Conservation (phyloP, 1,140 invertebrate genomes). For the Drosophila orosa region DNA sequence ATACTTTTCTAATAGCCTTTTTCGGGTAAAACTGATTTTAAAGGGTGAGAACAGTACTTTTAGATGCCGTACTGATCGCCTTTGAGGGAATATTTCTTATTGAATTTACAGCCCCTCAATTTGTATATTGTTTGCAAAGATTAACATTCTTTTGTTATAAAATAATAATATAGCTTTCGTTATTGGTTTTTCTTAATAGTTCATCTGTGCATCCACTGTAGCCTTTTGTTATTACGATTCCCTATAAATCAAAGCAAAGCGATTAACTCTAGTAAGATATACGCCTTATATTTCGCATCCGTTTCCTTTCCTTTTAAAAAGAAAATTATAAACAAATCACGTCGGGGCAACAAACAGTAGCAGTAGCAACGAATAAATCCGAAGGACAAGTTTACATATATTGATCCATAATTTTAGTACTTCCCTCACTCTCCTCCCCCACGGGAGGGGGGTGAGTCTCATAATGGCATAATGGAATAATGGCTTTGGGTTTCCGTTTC, state of each 20-base stretch:
- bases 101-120: no score
- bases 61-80: no score
- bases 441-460: no score
- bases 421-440: not conserved
- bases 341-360: slow-evolving; percentile 1
- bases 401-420: slow-evolving; percentile 39
- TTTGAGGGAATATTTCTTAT: no score
- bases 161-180: no score
- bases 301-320: slow-evolving; percentile 2
- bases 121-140: no score
- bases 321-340: slow-evolving; percentile 48
- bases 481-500: slow-evolving; percentile 48
- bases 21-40: no score
- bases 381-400: slow-evolving; percentile 50
- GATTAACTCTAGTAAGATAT: not conserved
- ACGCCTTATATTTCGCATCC: not conserved
- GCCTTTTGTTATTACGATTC: not conserved
- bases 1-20: no score
- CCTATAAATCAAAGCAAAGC: slow-evolving; percentile 4
- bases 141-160: no score
- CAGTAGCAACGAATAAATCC: not conserved
- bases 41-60: no score
- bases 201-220: not conserved
- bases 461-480: slow-evolving; percentile 28
- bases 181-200: not conserved